A percentile compares a stretch with the other conserved stretches of the same genome.
These are phyloP conservation scores for Gobius niger DNA, from an alignment of 2,113 vertebrate genomes.

Conservation along the genomic window DNA sequence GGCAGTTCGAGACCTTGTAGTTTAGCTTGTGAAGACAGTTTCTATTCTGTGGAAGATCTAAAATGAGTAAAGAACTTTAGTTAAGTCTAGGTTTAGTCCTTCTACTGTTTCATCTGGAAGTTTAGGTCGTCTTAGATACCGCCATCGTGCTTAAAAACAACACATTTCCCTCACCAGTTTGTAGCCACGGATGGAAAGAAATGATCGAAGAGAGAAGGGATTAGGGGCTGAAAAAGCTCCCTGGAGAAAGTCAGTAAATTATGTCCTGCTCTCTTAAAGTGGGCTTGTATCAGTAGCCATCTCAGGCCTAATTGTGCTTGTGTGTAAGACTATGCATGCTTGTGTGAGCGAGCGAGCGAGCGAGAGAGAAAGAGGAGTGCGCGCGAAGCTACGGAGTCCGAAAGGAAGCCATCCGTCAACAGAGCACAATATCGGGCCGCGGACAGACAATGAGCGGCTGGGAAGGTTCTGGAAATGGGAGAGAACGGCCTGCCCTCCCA, in stretches of 20 bases:
- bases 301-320: slow-evolving; percentile 61
- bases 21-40: no score
- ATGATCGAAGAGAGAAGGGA: slow-evolving; percentile 58
- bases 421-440: slow-evolving; percentile 71
- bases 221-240: slow-evolving; percentile 44
- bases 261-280: slow-evolving; percentile 66
- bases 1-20: no score
- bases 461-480: slow-evolving; percentile 70
- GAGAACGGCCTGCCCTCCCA: slow-evolving; percentile 81
- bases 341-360: slow-evolving; percentile 26
- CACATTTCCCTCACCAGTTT: slow-evolving; percentile 22
- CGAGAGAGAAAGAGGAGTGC: slow-evolving; percentile 32
- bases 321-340: slow-evolving; percentile 47
- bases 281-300: slow-evolving; percentile 73
- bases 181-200: slow-evolving; percentile 61
- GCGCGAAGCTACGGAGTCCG: slow-evolving; percentile 57
- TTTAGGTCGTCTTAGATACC: slow-evolving; percentile 54
- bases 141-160: background rate
- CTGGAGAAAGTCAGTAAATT: slow-evolving; percentile 74
- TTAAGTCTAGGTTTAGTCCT: background rate
- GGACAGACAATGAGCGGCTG: slow-evolving; percentile 71
- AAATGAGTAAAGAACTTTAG: background rate
- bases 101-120: slow-evolving; percentile 46
- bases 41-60: no score
- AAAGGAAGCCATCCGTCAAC: slow-evolving; percentile 77